Conservation (phyloP, 1,140 invertebrate genomes). For the Globodera ellingtonae region DNA sequence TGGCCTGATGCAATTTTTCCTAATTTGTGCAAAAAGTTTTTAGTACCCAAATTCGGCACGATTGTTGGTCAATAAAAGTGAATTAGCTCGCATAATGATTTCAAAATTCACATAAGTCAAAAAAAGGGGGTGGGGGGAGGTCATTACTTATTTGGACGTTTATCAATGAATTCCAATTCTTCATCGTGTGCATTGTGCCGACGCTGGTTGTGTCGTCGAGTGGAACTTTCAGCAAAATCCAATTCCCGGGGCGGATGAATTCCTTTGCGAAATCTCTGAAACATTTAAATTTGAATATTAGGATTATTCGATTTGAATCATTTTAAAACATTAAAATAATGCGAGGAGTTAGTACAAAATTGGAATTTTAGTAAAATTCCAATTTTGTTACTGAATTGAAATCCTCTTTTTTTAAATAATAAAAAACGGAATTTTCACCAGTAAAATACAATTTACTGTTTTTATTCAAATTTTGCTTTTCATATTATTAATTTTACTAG, state of each 20-base stretch:
- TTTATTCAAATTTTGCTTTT: too few relatives aligned
- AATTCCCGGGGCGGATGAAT: conserved; percentile 38
- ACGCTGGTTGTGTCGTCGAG: background rate
- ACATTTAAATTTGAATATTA: background rate
- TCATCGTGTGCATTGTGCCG: background rate
- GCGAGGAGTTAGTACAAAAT: background rate
- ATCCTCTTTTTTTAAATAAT: too few relatives aligned
- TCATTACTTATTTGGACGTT: background rate
- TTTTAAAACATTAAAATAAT: conserved; percentile 11
- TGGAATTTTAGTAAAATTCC: background rate
- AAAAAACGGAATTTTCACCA: too few relatives aligned
- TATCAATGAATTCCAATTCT: conserved; percentile 4
- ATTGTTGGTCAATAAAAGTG: too few relatives aligned
- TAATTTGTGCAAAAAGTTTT: too few relatives aligned
- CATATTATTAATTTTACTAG: too few relatives aligned
- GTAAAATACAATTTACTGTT: too few relatives aligned
- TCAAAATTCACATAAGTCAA: too few relatives aligned
- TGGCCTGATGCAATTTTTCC: too few relatives aligned
- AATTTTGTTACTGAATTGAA: conserved; percentile 13
- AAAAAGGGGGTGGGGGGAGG: too few relatives aligned
- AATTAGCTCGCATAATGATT: too few relatives aligned
- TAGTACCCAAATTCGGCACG: too few relatives aligned
- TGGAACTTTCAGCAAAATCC: background rate
- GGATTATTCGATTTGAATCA: background rate
- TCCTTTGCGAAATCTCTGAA: conserved; percentile 43